Evolutionary conservation across 2,888 invertebrate genomes (phyloP), one percentile per base, ranked within the genome.

Genomic region (Nomada lathburiana): DNA sequence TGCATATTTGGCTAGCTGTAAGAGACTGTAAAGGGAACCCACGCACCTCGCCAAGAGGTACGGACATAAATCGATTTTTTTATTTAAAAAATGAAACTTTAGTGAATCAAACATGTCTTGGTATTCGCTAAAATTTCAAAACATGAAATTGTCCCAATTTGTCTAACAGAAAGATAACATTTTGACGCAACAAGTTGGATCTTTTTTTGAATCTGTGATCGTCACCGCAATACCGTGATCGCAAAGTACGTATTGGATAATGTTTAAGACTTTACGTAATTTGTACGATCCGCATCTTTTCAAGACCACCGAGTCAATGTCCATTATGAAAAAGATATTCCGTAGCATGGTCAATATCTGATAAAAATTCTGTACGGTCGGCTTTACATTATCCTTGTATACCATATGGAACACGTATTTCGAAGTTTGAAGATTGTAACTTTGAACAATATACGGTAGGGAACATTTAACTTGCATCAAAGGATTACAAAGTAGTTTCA

Each of bases 341-440:
- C 57, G 47, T 2, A 79, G 26, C 20, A 69, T 5, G 2, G n/a
- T 7, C 2, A 79, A 11, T 3, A 50, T 0, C 0, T 20, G 20
- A 16, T 16, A 79, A 0, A 79, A 10, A 29, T 68, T 42, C 7
- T 74, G 13, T 0, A 55, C 20, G 0, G 44, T 53, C 0, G 44
- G 20, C 16, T 53, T 13, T 0, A 53, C 13, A 2, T 20, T 36
- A 5, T 70, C 47, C 1, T 20, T 36, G n/a, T 47, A 76, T 0
- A 64, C 23, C n/a, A 76, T 4, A n/a, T 70, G 57, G 11, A 76
- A 70, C 0, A 50, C 16, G 18, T 70, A 57, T 36, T 29, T 63
- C 10, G 29, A 16, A 0, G 29, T 70, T 2, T 0, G 0, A 0
- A 4, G 13, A 42, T 70, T 16, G 7, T 55, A 57, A 2, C n/a